Evolutionary conservation across 30 jellyfish, hydroid and myxozoan species (phyloP), one percentile per base, ranked within the genome.

Genomic region (Turritopsis rubra): DNA sequence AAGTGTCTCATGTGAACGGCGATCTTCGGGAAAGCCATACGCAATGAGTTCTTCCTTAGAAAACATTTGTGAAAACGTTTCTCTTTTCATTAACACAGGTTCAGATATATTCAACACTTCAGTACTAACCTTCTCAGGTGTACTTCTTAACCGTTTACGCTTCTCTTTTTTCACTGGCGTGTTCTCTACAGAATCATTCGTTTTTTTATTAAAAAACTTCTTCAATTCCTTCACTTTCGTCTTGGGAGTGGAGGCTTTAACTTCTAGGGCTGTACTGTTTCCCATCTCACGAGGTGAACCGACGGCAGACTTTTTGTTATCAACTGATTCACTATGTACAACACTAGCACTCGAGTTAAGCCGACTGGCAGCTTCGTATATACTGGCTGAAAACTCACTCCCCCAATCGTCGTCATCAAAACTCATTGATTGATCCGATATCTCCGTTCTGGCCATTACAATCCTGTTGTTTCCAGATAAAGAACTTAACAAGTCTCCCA

Each of bases 351-450:
- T 68, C 31, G 1, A 68, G 77, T 68, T 68, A 7, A 68, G 16
- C 19, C 77, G 28, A 68, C 77, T 68, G 28, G 16, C 31, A 68
- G 31, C 77, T 9, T 68, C 77, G 30, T 68, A 68, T 68, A 74
- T 52, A 30, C 82, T 74, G 9, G 24, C 65, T 23, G 82, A 74
- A 29, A 74, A 74, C 65, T 74, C 82, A 0, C 82, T 74, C n/a
- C 82, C 82, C 82, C 82, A 74, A n/a, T 30, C 82, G 21, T 29
- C 65, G 71, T 24, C 65, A 74, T 74, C 82, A 74, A 1, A 1
- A 26, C 3, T 52, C 26, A n/a, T 30, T 13, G 65, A n/a, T 21
- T 0, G 27, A 29, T 74, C 8, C 0, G 26, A 26, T 17, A 13
- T 19, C 72, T 21, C 23, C 13, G 28, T 52, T 1, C 82, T 27